Conservation (phyloP, 2,888 invertebrate species). For the Timandra comae region DNA sequence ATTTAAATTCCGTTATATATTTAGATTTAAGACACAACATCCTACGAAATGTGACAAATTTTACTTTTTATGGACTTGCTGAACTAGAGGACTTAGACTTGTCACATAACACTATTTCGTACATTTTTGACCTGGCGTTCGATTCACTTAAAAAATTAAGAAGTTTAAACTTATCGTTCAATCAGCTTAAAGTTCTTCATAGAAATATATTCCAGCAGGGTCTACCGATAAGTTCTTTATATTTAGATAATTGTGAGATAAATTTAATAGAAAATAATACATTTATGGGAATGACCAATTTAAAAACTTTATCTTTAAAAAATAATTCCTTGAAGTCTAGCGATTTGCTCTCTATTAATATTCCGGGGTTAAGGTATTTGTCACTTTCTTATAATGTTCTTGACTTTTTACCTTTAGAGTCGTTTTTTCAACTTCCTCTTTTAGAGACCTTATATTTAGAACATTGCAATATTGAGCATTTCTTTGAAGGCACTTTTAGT, state of each 20-base stretch:
- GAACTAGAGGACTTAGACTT: conserved; percentile 88
- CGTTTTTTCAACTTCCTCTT: conserved; percentile 85
- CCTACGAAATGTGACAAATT: conserved; percentile 81
- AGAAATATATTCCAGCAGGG: conserved; percentile 86
- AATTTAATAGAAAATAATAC: conserved; percentile 84
- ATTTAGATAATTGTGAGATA: conserved; percentile 85
- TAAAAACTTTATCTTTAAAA: conserved; percentile 87
- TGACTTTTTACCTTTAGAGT: conserved; percentile 81
- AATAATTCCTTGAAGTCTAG: conserved; percentile 82
- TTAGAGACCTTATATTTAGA: conserved; percentile 84
- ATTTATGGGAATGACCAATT: conserved; percentile 84
- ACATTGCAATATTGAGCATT: conserved; percentile 80
- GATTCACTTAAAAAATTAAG: conserved; percentile 85
- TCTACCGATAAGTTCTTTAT: conserved; percentile 83
- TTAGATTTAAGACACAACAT: conserved; percentile 87
- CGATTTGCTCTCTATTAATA: conserved; percentile 83
- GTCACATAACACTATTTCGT: conserved; percentile 82
- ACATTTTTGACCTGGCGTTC: conserved; percentile 84
- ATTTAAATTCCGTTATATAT: conserved; percentile 84
- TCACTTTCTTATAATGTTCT: conserved; percentile 88
- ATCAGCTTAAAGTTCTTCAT: conserved; percentile 83
- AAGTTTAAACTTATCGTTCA: conserved; percentile 86
- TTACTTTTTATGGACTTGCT: conserved; percentile 84
- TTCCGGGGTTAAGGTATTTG: conserved; percentile 84
- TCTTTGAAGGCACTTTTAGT: conserved; percentile 83